Base-by-base conservation (phyloP, 2,797 vertebrate genomes). In the Paguma larvata region DNA sequence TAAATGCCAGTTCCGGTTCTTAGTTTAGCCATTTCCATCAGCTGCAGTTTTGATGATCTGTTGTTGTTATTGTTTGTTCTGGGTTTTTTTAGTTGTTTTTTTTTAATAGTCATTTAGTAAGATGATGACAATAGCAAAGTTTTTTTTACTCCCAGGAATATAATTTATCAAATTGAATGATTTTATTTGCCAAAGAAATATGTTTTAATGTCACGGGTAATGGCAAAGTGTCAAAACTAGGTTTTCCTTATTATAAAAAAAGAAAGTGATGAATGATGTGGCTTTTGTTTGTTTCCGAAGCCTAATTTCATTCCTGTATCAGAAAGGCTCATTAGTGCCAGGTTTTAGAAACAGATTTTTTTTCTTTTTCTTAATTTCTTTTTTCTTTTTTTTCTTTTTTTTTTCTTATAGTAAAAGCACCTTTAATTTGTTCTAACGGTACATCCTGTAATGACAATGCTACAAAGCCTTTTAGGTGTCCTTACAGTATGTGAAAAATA, bases 371-470 rank as follows among this genome's bases (percentile, higher is more conserved):
- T 56, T 56, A 38, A 38, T 38, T 38, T 62, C 4, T 10, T 53
- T 1, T 56, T 53, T 53, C 18, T 14, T 6, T 51, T 93, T 62
- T 93, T 82, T 95, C 91, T 72, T 34, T 70, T 68, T 80, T 72
- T 44, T 67, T 79, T 95, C 95, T 95, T 85, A 21, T 84, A 46
- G 59, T 85, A 87, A 96, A 97, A 91, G 97, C 98, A 98, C 98
- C 98, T 98, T 98, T 98, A 84, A 97, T 98, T 97, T 98, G 82
- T 84, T 97, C 94, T 97, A 88, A 97, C 9, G 98, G 97, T 98
- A 98, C 98, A 95, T 95, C 97, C 95, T 97, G 41, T 95, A 90
- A 97, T 98, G 89, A 85, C n/a, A 92, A 70, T 51, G 70, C 94
- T 86, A 65, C 53, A 56, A 38, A 77, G 82, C 78, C 78, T 94